Percentiles rank a stretch among this genome's conserved stretches.
phyloP scores from a whole-genome alignment of 2,113 vertebrate species.

The Atherinomorus stipes region DNA sequence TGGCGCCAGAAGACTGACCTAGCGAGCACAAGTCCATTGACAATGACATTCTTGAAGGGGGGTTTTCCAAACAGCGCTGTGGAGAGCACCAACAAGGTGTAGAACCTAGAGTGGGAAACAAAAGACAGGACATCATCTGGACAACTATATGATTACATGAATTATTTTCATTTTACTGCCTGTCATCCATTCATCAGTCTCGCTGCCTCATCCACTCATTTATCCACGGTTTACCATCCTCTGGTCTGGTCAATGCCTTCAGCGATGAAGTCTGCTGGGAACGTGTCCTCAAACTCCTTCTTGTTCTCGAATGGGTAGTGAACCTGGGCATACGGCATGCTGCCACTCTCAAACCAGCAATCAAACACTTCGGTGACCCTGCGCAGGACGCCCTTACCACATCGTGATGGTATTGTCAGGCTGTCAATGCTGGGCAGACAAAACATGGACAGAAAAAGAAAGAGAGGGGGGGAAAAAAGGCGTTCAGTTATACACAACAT shows the following conservation, averaged over 20 bases:
- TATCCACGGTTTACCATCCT: constrained; percentile 87
- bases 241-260: constrained; percentile 98
- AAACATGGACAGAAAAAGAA: background rate
- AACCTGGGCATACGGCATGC: constrained; percentile 97
- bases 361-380: constrained; percentile 94
- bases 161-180: background rate
- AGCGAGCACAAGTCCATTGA: constrained; percentile 95
- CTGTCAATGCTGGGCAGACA: constrained; percentile 85
- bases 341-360: constrained; percentile 99
- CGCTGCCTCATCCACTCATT: background rate
- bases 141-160: background rate
- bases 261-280: constrained; percentile 97
- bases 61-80: constrained; percentile 96
- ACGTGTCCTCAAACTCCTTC: constrained; percentile 92
- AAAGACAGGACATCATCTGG: background rate
- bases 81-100: constrained; percentile 94
- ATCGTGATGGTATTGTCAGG: constrained; percentile 88
- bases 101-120: constrained; percentile 88
- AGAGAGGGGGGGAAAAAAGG: background rate
- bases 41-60: constrained; percentile 98
- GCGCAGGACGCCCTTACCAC: constrained; percentile 87
- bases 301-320: constrained; percentile 97
- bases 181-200: background rate
- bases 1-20: constrained; percentile 79
- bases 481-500: constrained; percentile 1